Evolutionary conservation across 2,113 vertebrate species (phyloP).

Genomic region (Hypanus sabinus): DNA sequence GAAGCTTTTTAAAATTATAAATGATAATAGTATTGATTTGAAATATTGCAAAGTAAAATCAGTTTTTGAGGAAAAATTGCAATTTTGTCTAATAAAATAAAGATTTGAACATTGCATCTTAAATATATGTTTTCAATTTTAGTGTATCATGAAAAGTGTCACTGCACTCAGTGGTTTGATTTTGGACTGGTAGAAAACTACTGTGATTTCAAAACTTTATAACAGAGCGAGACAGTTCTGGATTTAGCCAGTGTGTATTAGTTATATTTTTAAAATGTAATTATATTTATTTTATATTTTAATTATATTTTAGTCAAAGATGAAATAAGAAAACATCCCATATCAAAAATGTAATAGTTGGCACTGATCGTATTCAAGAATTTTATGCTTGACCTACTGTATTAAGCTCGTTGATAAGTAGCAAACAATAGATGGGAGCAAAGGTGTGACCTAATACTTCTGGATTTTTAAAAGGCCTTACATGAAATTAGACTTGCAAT

Average conservation of each 20-base stretch:
- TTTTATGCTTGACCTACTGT: background rate
- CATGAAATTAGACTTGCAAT: background rate
- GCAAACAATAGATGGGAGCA: background rate
- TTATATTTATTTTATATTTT: too few species aligned
- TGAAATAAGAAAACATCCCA: background rate
- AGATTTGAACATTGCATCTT: background rate
- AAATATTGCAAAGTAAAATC: background rate
- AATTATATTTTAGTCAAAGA: background rate
- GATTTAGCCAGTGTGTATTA: background rate
- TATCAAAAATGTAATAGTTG: background rate
- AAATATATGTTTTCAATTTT: background rate
- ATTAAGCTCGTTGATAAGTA: background rate
- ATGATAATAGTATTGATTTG: background rate
- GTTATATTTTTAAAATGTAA: too few species aligned
- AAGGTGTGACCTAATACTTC: background rate
- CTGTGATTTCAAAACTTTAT: too few species aligned
- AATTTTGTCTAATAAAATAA: background rate
- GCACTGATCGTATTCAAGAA: background rate
- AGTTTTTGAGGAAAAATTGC: background rate
- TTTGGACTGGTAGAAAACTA: background rate
- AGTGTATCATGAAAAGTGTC: background rate
- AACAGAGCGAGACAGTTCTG: background rate
- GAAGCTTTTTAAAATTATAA: background rate
- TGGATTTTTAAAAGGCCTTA: background rate
- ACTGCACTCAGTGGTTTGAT: background rate